A percentile compares a stretch with the other conserved stretches of the same genome.
Conservation (phyloP, 2,888 invertebrate genomes). For the Leptothorax acervorum region DNA sequence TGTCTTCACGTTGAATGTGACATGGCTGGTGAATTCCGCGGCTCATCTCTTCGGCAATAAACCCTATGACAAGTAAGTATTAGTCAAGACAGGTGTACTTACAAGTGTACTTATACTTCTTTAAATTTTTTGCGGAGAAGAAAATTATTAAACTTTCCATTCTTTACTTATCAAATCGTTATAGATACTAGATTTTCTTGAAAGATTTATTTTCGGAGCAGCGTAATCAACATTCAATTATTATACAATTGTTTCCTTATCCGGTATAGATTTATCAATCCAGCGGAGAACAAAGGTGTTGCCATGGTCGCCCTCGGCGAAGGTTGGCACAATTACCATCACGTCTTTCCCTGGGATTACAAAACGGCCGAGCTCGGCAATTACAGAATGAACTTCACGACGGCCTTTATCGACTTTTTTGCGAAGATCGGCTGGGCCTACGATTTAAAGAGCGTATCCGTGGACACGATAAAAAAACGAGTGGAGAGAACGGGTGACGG, state of each 20-base stretch:
- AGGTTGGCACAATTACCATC: conserved; percentile 98
- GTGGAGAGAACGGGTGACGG: conserved; percentile 92
- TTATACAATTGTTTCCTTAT: conserved; percentile 41
- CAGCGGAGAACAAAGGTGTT: conserved; percentile 92
- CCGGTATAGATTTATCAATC: conserved; percentile 89
- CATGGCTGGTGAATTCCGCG: conserved; percentile 96
- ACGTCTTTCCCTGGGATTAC: conserved; percentile 97
- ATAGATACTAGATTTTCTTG: neutral
- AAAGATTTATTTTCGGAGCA: neutral
- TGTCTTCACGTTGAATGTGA: conserved; percentile 91
- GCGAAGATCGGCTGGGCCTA: conserved; percentile 95
- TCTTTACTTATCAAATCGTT: neutral
- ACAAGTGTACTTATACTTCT: neutral
- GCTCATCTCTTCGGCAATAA: conserved; percentile 93
- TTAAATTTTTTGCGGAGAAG: neutral
- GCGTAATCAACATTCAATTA: neutral
- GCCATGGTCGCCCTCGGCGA: conserved; percentile 92
- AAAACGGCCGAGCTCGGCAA: conserved; percentile 94
- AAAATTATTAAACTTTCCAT: neutral
- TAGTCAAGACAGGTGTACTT: neutral
- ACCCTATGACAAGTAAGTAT: conserved; percentile 90
- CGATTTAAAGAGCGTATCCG: conserved; percentile 93
- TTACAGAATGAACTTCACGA: conserved; percentile 86
- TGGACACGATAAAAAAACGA: conserved; percentile 89
- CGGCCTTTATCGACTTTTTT: conserved; percentile 89